A percentile compares a stretch with the other conserved stretches of the same genome.
Conservation (phyloP, 2,888 invertebrate genomes). For the Cheilosia vulpina region DNA sequence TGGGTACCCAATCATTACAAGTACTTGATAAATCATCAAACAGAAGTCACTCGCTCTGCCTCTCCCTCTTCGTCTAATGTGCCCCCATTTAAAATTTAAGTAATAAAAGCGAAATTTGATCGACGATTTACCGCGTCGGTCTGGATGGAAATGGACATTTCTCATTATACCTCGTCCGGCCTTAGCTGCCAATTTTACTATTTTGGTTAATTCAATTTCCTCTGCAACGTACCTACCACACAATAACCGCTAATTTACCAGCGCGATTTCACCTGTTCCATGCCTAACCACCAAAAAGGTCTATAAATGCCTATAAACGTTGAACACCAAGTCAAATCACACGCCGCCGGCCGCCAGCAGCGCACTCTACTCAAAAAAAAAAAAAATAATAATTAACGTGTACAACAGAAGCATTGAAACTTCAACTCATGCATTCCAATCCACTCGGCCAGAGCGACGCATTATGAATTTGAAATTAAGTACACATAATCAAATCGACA, state of each 20-base stretch:
- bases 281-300: constrained; percentile 4
- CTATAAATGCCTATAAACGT: constrained; percentile 62
- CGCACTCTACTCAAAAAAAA: constrained; percentile 32
- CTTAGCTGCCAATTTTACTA: constrained; percentile 53
- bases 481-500: constrained; percentile 61
- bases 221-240: background rate
- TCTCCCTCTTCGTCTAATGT: constrained; percentile 10
- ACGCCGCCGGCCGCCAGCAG: constrained; percentile 5
- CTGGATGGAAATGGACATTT: constrained; percentile 42
- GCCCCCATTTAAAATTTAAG: constrained; percentile 21
- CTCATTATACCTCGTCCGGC: constrained; percentile 16
- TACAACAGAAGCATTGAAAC: constrained; percentile 58
- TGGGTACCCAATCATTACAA: constrained; percentile 3
- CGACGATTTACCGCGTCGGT: background rate
- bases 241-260: constrained; percentile 31
- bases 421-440: constrained; percentile 66
- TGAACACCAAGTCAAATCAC: constrained; percentile 67
- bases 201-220: constrained; percentile 64
- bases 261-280: constrained; percentile 50
- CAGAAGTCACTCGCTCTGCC: background rate
- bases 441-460: constrained; percentile 59
- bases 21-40: constrained; percentile 34
- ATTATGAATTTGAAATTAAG: constrained; percentile 66
- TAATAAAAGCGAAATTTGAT: constrained; percentile 23
- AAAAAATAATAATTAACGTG: constrained; percentile 36